These are phyloP conservation scores for Spea bombifrons DNA, from an alignment of 2,113 vertebrate species.

Conservation along the genomic window DNA sequence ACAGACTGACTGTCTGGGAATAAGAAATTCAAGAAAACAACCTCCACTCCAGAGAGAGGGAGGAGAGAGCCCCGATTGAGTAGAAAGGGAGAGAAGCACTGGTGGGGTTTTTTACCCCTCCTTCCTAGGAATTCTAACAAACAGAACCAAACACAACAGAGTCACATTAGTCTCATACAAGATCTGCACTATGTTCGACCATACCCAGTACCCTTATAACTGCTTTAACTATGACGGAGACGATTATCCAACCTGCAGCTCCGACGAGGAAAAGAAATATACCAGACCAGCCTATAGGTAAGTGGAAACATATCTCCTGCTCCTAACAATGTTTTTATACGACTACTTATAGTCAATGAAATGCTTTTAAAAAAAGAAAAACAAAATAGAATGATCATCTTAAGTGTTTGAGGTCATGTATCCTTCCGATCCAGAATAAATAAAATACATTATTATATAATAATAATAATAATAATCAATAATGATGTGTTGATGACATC, in stretches of 20 bases:
- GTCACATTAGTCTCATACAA: constrained; percentile 17
- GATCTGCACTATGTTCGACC: constrained; percentile 82
- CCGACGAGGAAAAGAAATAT: constrained; percentile 88
- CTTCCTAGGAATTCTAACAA: constrained; percentile 48
- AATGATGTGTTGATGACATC: too few species aligned
- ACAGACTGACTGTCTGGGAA: constrained; percentile 51
- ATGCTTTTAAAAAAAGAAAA: too few species aligned
- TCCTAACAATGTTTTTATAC: too few species aligned
- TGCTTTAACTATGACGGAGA: constrained; percentile 95
- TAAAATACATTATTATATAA: too few species aligned
- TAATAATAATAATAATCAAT: too few species aligned
- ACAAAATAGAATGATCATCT: too few species aligned
- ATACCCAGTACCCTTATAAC: constrained; percentile 93
- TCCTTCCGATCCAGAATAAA: too few species aligned
- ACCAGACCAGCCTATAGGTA: constrained; percentile 95
- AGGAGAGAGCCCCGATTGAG: constrained; percentile 56
- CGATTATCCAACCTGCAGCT: constrained; percentile 84
- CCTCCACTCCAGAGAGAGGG: constrained; percentile 53
- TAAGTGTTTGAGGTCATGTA: too few species aligned
- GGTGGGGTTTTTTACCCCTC: constrained; percentile 50
- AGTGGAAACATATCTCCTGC: constrained; percentile 14
- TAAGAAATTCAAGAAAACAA: constrained; percentile 51
- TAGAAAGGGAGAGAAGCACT: constrained; percentile 52
- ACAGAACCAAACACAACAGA: constrained; percentile 30
- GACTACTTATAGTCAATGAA: too few species aligned